Conservation (phyloP, 2,797 vertebrate species). For the Intellagama lesueurii region DNA sequence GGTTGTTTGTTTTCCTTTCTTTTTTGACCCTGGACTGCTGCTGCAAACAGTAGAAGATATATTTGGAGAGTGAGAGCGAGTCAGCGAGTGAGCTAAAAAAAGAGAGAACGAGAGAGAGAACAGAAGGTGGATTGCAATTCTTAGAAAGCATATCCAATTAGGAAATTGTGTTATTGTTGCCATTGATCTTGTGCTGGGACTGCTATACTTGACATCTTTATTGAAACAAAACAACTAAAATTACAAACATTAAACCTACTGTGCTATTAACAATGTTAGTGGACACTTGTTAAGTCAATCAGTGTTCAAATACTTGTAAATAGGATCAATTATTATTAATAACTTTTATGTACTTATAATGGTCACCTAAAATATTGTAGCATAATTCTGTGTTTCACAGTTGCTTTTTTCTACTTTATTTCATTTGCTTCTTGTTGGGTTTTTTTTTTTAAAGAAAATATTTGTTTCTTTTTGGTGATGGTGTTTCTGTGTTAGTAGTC, state of each 20-base stretch:
- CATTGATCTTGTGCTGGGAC: conserved; percentile 92
- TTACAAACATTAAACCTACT: conserved; percentile 89
- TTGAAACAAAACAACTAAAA: conserved; percentile 81
- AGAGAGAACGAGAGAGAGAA: conserved; percentile 58
- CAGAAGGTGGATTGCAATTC: conserved; percentile 78
- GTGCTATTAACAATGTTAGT: conserved; percentile 95
- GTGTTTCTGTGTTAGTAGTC: conserved; percentile 80
- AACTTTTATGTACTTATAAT: conserved; percentile 94
- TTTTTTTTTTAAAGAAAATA: conserved; percentile 54
- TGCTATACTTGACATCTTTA: conserved; percentile 94
- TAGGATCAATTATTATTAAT: conserved; percentile 94
- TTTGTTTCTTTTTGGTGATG: conserved; percentile 78
- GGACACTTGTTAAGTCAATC: conserved; percentile 93
- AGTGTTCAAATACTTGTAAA: conserved; percentile 98
- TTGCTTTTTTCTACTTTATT: conserved; percentile 81
- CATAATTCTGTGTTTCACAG: conserved; percentile 83
- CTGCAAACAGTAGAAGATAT: conserved; percentile 80
- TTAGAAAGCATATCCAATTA: conserved; percentile 90
- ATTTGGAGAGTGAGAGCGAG: conserved; percentile 74
- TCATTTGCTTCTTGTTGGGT: conserved; percentile 73
- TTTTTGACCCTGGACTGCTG: conserved; percentile 86
- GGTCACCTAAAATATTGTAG: conserved; percentile 88
- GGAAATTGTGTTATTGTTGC: conserved; percentile 92
- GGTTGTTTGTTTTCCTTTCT: conserved; percentile 48
- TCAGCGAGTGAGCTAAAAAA: conserved; percentile 69